Base-by-base conservation (phyloP, 2,113 vertebrate genomes). In the Ictalurus punctatus region DNA sequence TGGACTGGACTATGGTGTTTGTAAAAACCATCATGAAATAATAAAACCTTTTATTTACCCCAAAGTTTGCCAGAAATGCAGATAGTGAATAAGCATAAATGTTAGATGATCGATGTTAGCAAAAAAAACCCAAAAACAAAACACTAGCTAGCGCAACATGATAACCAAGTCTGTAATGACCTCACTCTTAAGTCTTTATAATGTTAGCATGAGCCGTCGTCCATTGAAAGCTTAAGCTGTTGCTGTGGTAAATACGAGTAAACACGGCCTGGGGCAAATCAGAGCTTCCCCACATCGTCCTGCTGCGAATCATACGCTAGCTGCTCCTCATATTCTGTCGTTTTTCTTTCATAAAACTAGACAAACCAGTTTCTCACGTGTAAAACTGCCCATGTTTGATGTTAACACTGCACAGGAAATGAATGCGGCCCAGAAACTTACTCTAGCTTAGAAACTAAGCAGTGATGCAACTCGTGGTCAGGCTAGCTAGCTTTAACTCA, bases 21-120 rank as follows among this genome's bases (percentile, higher is more conserved):
- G n/a, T 10, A 48, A 48, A 48, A 48, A 48, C 6, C 44, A 48
- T 7, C 44, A 48, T 48, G 44, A 48, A 48, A 48, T 48, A 48
- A 48, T 27, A 52, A 85, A 59, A 67, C n/a, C 86, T 59, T 63
- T 40, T 61, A 86, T 86, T 78, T 48, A 40, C 6, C 34, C 34
- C 34, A 54, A 34, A 54, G 65, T 71, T 65, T 10, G 1, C 61
- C 7, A 65, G 6, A 25, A 65, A 65, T 65, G 61, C 25, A 56
- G 54, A 56, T 56, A 56, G 12, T 56, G 2, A 56, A 56, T 56
- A 48, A 48, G 44, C 44, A 48, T 48, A 48, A 48, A 48, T 48
- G 58, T 19, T 59, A 65, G 63, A 63, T 63, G 61, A 63, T 63
- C 44, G 6, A 48, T 48, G 44, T 48, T 25, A 61, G 59, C 59